Evolutionary conservation across 2,113 vertebrate species (phyloP).

Genomic region (Lophura nycthemera): DNA sequence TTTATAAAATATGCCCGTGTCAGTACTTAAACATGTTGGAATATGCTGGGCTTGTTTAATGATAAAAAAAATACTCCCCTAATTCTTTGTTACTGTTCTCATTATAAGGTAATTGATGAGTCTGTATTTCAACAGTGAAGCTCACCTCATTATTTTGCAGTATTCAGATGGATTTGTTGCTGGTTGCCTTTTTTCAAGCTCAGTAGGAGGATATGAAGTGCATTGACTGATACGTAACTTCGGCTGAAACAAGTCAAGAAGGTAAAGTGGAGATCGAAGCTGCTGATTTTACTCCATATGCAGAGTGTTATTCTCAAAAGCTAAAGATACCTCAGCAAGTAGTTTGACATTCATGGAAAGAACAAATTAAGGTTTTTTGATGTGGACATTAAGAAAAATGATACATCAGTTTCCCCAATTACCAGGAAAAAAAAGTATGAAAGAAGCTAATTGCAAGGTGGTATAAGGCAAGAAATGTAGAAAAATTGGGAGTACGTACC

Average conservation of each 20-base stretch:
- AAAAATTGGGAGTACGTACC: too few species aligned
- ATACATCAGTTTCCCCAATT: not conserved
- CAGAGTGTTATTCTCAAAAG: not conserved
- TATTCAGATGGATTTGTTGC: not conserved
- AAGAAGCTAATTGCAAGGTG: not conserved
- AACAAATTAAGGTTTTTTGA: not conserved
- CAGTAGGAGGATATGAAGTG: not conserved
- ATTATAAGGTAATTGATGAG: not conserved
- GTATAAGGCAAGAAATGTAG: not conserved
- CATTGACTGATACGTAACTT: not conserved
- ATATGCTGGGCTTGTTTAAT: not conserved
- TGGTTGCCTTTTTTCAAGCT: not conserved
- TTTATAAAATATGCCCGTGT: not conserved
- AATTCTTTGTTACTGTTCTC: not conserved
- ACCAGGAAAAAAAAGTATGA: not conserved
- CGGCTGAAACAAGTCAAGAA: not conserved
- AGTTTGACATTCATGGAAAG: not conserved
- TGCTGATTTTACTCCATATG: not conserved
- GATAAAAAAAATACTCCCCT: not conserved
- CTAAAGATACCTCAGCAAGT: not conserved
- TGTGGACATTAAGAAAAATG: not conserved
- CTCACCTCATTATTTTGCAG: not conserved
- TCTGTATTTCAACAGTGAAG: not conserved
- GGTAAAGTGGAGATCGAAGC: not conserved
- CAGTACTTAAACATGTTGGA: not conserved